Percentiles rank a stretch among this genome's conserved stretches.
Conservation (phyloP, 30 jellyfish, hydroid and myxozoan species). For the Aurelia sp. region DNA sequence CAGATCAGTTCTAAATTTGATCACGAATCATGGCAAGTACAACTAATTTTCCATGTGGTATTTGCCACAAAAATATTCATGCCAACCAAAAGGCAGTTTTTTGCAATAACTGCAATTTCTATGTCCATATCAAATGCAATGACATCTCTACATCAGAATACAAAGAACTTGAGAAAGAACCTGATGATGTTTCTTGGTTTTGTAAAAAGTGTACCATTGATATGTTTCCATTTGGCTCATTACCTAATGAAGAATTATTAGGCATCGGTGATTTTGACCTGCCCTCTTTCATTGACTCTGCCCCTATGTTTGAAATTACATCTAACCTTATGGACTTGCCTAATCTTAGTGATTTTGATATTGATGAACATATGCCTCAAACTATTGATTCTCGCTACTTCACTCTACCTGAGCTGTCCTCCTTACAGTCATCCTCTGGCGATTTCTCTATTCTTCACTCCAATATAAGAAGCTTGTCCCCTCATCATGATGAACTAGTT, state of each 20-base stretch:
- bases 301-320: constrained; percentile 4
- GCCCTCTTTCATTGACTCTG: constrained; percentile 6
- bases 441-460: constrained; percentile 62
- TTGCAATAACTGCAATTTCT: constrained; percentile 43
- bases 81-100: constrained; percentile 37
- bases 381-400: too few species aligned
- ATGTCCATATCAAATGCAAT: constrained; percentile 42
- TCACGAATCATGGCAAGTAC: background rate
- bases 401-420: background rate
- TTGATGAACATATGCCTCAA: too few species aligned
- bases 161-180: too few species aligned
- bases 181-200: too few species aligned
- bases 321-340: too few species aligned
- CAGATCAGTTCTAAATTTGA: too few species aligned
- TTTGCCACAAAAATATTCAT: constrained; percentile 66
- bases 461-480: constrained; percentile 50
- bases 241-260: constrained; percentile 37
- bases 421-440: constrained; percentile 35
- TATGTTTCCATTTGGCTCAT: constrained; percentile 63
- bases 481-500: constrained; percentile 68
- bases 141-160: constrained; percentile 37
- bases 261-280: constrained; percentile 11
- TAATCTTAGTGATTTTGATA: too few species aligned
- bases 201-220: constrained; percentile 2
- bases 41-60: constrained; percentile 51